Evolutionary conservation across 2,797 vertebrate genomes (phyloP).

Genomic region (Zalophus californianus): DNA sequence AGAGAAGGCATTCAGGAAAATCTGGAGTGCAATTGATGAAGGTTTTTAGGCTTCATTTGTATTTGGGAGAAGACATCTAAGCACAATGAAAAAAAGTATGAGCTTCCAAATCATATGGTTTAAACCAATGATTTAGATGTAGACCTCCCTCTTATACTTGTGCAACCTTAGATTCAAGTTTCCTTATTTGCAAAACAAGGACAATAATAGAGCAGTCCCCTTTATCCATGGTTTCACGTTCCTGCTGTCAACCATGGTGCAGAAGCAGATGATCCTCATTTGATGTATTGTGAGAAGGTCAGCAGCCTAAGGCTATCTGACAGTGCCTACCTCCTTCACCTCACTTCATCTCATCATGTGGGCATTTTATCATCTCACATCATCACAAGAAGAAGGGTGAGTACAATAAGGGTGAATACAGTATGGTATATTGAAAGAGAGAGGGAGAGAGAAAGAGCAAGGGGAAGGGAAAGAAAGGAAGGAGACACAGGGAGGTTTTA

Average conservation of each 20-base stretch:
- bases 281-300: not conserved
- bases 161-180: fast-evolving
- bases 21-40: not conserved
- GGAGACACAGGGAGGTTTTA: not conserved
- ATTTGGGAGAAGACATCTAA: not conserved
- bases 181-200: not conserved
- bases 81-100: not conserved
- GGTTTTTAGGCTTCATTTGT: not conserved
- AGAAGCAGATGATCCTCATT: not conserved
- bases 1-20: not conserved
- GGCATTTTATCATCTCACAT: not conserved
- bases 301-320: not conserved
- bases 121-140: not conserved
- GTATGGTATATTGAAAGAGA: not conserved
- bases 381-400: not conserved
- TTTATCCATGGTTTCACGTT: not conserved
- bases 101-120: not conserved
- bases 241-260: not conserved
- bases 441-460: not conserved
- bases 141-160: not conserved
- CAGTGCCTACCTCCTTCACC: not conserved
- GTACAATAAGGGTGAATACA: not conserved
- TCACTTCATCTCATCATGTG: not conserved
- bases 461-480: not conserved
- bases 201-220: not conserved